Percentiles rank a stretch among this genome's conserved stretches.
phyloP scores from a whole-genome alignment of 1,140 invertebrate genomes.

The Drosophila tani region DNA sequence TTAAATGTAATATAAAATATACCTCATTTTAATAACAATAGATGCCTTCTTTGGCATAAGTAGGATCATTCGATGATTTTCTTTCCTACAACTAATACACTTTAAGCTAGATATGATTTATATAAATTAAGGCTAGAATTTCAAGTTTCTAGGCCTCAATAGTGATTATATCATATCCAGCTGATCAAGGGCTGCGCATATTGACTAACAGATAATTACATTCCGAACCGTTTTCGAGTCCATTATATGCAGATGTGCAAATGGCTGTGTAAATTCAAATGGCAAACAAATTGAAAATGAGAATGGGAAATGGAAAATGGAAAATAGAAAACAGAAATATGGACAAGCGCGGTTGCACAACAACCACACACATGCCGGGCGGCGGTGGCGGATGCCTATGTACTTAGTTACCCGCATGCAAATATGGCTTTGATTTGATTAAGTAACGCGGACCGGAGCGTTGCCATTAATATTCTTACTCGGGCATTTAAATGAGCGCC shows the following conservation, averaged over 20 bases:
- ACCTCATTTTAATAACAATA: too few species aligned
- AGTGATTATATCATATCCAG: not conserved
- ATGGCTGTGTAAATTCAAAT: conserved; percentile 43
- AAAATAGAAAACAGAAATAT: conserved; percentile 35
- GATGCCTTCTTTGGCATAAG: not conserved
- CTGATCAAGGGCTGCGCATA: conserved; percentile 11
- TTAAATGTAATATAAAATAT: not conserved
- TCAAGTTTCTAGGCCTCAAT: too few species aligned
- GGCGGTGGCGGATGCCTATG: not conserved
- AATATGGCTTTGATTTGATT: conserved; percentile 47
- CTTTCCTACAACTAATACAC: too few species aligned
- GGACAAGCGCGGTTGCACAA: conserved; percentile 29
- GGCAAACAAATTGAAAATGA: conserved; percentile 41
- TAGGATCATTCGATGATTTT: not conserved
- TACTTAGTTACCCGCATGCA: conserved; percentile 30
- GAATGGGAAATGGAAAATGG: conserved; percentile 19
- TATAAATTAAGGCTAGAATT: too few species aligned
- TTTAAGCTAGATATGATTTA: not conserved
- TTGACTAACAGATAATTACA: conserved; percentile 12
- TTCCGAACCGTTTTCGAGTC: conserved; percentile 1
- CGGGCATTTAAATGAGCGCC: conserved; percentile 43
- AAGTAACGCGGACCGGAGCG: conserved; percentile 37
- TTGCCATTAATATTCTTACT: conserved; percentile 57
- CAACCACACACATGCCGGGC: not conserved
- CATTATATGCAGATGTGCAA: conserved; percentile 45